Percentiles rank a stretch among this genome's conserved stretches.
Conservation (phyloP, 2,888 invertebrate genomes). For the Euclidia mi region DNA sequence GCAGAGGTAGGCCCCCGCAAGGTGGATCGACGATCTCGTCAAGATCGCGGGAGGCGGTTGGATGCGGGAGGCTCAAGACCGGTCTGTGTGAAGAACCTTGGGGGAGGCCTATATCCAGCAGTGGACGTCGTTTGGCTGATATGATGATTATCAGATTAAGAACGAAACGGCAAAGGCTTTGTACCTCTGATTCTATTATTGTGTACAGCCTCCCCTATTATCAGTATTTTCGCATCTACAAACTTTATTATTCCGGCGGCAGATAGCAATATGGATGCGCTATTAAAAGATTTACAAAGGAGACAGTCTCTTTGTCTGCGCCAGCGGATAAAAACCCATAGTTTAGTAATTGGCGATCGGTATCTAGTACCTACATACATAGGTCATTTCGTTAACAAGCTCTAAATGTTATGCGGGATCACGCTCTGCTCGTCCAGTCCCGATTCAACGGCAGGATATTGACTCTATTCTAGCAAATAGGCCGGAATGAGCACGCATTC, state of each 20-base stretch:
- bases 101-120: no score
- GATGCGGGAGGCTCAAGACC: no score
- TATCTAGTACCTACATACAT: slow-evolving; percentile 40
- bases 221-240: slow-evolving; percentile 54
- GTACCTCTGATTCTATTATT: slow-evolving; percentile 58
- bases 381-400: slow-evolving; percentile 60
- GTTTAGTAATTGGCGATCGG: slow-evolving; percentile 46
- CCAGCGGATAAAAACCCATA: slow-evolving; percentile 19
- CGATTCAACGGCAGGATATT: slow-evolving; percentile 74
- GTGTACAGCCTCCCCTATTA: slow-evolving; percentile 53
- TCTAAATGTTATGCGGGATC: slow-evolving; percentile 77
- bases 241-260: slow-evolving; percentile 54
- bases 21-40: no score
- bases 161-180: slow-evolving; percentile 63
- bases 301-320: slow-evolving; percentile 36
- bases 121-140: no score
- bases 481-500: slow-evolving; percentile 72
- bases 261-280: slow-evolving; percentile 36
- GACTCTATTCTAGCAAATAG: slow-evolving; percentile 74
- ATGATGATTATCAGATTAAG: no score
- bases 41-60: no score
- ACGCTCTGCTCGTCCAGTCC: slow-evolving; percentile 68
- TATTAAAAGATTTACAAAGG: slow-evolving; percentile 48
- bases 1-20: no score
- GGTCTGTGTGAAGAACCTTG: no score